Evolutionary conservation across 2,888 invertebrate genomes (phyloP).

Genomic region (Thysanoteuthis rhombus): DNA sequence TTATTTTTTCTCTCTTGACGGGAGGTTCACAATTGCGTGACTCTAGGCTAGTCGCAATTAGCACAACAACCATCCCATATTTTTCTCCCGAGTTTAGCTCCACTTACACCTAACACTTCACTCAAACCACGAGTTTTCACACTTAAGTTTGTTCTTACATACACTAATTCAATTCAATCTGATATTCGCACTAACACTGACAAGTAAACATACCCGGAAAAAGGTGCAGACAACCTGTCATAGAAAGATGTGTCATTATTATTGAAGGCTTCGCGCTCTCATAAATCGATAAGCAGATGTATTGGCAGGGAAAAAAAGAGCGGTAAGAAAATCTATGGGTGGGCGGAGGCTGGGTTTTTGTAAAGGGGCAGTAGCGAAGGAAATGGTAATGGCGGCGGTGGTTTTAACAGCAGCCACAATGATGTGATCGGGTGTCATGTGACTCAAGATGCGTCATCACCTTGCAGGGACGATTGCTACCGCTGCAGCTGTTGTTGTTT

Average conservation of each 20-base stretch:
- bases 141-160: background rate
- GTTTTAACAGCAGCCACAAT: background rate
- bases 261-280: background rate
- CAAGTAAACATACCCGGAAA: background rate
- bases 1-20: no score
- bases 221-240: background rate
- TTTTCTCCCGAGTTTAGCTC: no score
- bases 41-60: no score
- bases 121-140: background rate
- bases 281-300: background rate
- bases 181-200: background rate
- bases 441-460: background rate
- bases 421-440: slow-evolving; percentile 12
- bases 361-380: background rate
- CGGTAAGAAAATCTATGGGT: background rate
- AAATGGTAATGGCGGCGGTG: background rate
- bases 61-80: no score
- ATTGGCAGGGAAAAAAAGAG: background rate
- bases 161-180: background rate
- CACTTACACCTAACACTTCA: no score
- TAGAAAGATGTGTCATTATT: background rate
- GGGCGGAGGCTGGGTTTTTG: no score
- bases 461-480: background rate
- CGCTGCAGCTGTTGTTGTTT: background rate
- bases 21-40: no score